Evolutionary conservation across 2,113 vertebrate species (phyloP), one percentile per base, ranked within the genome.

Genomic region (Egretta garzetta): DNA sequence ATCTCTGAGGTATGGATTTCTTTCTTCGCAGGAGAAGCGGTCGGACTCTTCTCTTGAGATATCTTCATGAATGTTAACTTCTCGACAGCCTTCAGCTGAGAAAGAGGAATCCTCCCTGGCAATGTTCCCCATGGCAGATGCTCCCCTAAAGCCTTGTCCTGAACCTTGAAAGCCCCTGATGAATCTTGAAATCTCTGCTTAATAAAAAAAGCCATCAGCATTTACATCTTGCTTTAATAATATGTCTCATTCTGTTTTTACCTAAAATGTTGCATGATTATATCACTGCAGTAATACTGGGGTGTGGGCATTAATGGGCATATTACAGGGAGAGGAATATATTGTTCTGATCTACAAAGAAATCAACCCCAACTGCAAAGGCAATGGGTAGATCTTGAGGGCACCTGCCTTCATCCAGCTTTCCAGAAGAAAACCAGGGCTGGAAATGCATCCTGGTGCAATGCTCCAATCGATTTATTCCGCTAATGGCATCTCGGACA

Each of bases 391-490:
- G 58, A 30, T 90, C 66, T 43, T 28, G 49, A 56, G 35, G 56
- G 47, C 15, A 32, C 26, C 35, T 30, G 9, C 13, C 18, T 70
- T 73, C 41, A 23, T 14, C 43, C 2, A 4, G 59, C 16, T 91
- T 89, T 72, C 56, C 23, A 5, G 68, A 81, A 79, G 39, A 32
- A 64, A 87, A 49, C 4, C 43, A 4, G 12, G 12, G 30, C 35
- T 87, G 52, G 33, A 47, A 39, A 23, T 45, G 35, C 39, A 45
- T 49, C 27, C 30, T 39, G 53, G 27, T 60, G 66, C 73, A 75
- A 45, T 49, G 32, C 14, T 64, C 20, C 52, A 17, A 7, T 9
- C 0, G 1, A 4, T 87, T 28, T 28, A 4, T 32, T 81, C 43
- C 27, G 37, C 37, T 17, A 41, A 75, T 66, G 49, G 23, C 24